phyloP scores from a whole-genome alignment of 2,888 invertebrate genomes.

The Adineta ricciae region DNA sequence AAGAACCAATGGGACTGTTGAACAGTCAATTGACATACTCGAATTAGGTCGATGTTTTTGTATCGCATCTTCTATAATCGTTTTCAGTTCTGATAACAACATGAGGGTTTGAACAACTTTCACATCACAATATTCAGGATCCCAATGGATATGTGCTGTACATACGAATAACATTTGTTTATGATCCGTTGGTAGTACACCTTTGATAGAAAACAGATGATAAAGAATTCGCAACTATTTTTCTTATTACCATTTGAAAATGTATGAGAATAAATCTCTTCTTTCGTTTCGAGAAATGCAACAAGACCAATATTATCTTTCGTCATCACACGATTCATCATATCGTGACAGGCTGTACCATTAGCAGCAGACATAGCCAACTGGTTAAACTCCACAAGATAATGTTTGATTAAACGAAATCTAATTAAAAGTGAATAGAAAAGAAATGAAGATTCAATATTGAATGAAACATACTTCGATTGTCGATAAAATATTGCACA shows the following conservation, averaged over 20 bases:
- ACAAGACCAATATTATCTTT: constrained; percentile 96
- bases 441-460: not conserved
- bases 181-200: not conserved
- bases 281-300: constrained; percentile 83
- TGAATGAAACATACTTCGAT: constrained; percentile 45
- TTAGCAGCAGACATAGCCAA: constrained; percentile 95
- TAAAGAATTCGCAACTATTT: not conserved
- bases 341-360: constrained; percentile 73
- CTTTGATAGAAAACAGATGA: not conserved
- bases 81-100: constrained; percentile 82
- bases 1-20: constrained; percentile 76
- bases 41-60: constrained; percentile 65
- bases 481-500: constrained; percentile 87
- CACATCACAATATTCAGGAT: constrained; percentile 97
- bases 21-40: constrained; percentile 42
- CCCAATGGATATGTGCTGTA: constrained; percentile 98
- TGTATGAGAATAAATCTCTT: constrained; percentile 60
- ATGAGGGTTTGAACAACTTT: constrained; percentile 98
- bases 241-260: constrained; percentile 50
- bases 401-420: constrained; percentile 84
- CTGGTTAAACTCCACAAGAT: constrained; percentile 93
- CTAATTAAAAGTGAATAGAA: constrained; percentile 53
- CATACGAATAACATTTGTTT: constrained; percentile 33
- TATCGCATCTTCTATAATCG: constrained; percentile 71
- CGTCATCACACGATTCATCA: constrained; percentile 96